A percentile compares a stretch with the other conserved stretches of the same genome.
Evolutionary conservation across 2,113 vertebrate species (phyloP).

Genomic region (Anolis carolinensis): DNA sequence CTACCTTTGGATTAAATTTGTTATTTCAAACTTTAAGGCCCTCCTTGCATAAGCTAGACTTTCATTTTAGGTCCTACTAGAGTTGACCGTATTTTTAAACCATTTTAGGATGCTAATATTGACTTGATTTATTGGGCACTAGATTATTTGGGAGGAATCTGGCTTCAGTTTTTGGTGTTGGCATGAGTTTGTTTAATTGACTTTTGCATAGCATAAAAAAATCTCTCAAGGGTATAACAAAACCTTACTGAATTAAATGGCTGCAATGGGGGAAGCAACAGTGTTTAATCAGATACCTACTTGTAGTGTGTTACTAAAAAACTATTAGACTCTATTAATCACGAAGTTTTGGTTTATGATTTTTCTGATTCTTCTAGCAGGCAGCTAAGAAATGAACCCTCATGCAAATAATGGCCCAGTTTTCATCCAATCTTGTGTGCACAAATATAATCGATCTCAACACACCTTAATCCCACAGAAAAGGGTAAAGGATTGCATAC

Average conservation of each 20-base stretch:
- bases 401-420: background rate
- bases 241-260: constrained; percentile 2
- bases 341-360: background rate
- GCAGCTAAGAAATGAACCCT: background rate
- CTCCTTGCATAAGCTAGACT: constrained; percentile 43
- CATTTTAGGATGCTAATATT: background rate
- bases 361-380: background rate
- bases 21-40: background rate
- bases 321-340: background rate
- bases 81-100: background rate
- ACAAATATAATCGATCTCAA: background rate
- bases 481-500: background rate
- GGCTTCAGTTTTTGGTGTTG: background rate
- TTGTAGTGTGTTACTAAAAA: background rate
- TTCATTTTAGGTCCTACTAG: constrained; percentile 28
- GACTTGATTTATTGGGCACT: background rate
- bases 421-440: background rate
- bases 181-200: background rate
- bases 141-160: background rate
- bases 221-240: background rate
- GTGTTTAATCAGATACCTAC: background rate
- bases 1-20: background rate
- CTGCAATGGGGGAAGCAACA: constrained; percentile 6
- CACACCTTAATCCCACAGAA: background rate
- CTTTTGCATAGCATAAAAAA: background rate